Conservation (phyloP, 2,797 vertebrate genomes). For the Cyprinodon diabolis region DNA sequence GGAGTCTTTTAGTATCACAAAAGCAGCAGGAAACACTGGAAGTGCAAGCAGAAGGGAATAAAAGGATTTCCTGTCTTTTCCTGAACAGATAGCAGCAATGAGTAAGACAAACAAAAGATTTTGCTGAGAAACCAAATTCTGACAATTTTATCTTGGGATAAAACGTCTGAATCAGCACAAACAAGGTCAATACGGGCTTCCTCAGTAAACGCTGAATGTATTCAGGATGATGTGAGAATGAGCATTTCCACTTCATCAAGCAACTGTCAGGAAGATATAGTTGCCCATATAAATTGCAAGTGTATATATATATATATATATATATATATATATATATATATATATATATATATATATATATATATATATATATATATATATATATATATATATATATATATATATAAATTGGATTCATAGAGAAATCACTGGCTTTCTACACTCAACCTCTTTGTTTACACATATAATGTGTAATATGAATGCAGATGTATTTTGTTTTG, state of each 20-base stretch:
- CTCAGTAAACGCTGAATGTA: conserved; percentile 6
- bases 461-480: too few species aligned
- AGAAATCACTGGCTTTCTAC: too few species aligned
- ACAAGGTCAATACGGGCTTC: conserved; percentile 18
- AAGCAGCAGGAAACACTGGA: conserved; percentile 69
- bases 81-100: conserved; percentile 35
- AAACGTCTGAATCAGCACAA: conserved; percentile 46
- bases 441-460: too few species aligned
- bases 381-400: too few species aligned
- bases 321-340: too few species aligned
- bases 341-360: too few species aligned
- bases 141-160: conserved; percentile 7
- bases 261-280: not conserved
- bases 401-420: too few species aligned
- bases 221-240: conserved; percentile 14
- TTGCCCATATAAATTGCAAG: too few species aligned
- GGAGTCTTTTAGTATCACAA: conserved; percentile 38
- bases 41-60: conserved; percentile 69
- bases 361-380: too few species aligned
- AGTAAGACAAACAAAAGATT: conserved; percentile 57
- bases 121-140: conserved; percentile 25
- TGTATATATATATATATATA: too few species aligned
- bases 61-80: conserved; percentile 69
- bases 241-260: conserved; percentile 36
- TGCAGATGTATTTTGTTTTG: too few species aligned